These are phyloP conservation scores for Forbesichthys papilliferus DNA, from an alignment of 2,113 vertebrate species.

Conservation along the genomic window DNA sequence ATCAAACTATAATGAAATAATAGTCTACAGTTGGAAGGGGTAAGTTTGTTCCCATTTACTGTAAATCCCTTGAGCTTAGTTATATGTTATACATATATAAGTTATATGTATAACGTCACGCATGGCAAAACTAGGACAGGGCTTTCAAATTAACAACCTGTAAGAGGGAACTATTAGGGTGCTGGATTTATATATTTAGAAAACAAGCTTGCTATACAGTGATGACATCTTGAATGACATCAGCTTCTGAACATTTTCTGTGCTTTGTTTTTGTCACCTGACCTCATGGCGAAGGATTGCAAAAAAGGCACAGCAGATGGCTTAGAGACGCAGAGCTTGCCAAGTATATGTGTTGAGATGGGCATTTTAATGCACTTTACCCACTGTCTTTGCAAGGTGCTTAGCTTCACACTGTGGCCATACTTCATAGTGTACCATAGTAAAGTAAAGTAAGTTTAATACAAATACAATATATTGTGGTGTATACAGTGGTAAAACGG, in stretches of 20 bases:
- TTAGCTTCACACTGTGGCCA: background rate
- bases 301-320: conserved; percentile 30
- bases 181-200: background rate
- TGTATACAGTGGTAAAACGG: background rate
- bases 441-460: background rate
- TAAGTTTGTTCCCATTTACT: conserved; percentile 30
- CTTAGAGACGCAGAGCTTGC: conserved; percentile 4
- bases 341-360: conserved; percentile 5
- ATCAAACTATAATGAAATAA: conserved; percentile 44
- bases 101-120: conserved; percentile 38
- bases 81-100: too few species aligned
- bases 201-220: background rate
- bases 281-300: background rate
- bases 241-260: background rate
- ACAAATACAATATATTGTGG: background rate
- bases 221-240: background rate
- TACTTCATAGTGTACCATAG: background rate
- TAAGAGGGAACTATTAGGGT: background rate
- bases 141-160: too few species aligned
- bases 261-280: background rate
- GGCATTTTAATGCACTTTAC: conserved; percentile 1
- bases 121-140: background rate
- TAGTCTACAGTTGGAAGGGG: background rate
- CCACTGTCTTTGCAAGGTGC: background rate
- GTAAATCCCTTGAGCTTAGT: conserved; percentile 41